Base-by-base conservation (phyloP, 35 echinoderm and acorn worm species). In the Lytechinus pictus region DNA sequence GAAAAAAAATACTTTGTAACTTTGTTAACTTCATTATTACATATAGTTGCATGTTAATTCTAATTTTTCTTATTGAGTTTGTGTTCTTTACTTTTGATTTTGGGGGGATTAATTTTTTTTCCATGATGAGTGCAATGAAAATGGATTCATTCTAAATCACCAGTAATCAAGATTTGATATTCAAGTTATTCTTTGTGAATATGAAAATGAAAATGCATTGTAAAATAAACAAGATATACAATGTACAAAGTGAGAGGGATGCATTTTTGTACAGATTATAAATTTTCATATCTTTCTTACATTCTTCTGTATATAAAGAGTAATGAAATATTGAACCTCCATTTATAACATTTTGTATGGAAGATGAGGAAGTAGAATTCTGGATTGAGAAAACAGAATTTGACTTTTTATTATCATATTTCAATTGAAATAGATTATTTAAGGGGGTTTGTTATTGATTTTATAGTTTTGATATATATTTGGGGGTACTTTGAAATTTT, bases 261-360 rank as follows among this genome's bases (percentile, higher is more conserved):
- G 66, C 66, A 58, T 79, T 79, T 71, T 79, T 79, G 66, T 79
- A 79, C n/a, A 79, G 66, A 79, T n/a, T 79, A 16, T 79, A 79
- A 24, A n/a, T 79, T 44, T 79, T 79, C 66, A 79, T 79, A 79
- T 79, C 66, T 79, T 79, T 79, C 66, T 24, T 79, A 79, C 66
- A 79, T 79, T 79, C n/a, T 79, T 79, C 66, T 79, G 66, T 79
- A 79, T 79, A 79, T 79, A n/a, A 79, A 24, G 66, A 79, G 66
- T 79, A 79, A 79, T n/a, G 24, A 71, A 71, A 79, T 79, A 79
- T 24, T 79, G 66, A 79, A 79, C 66, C 66, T 79, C 66, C n/a
- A 24, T 79, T 79, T 79, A 24, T 79, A 79, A 79, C 13, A 58
- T 79, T 79, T 79, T 24, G 66, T 79, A 79, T 79, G 14, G n/a